Evolutionary conservation across 2,797 vertebrate genomes (phyloP).

Genomic region (Siniperca obscura): DNA sequence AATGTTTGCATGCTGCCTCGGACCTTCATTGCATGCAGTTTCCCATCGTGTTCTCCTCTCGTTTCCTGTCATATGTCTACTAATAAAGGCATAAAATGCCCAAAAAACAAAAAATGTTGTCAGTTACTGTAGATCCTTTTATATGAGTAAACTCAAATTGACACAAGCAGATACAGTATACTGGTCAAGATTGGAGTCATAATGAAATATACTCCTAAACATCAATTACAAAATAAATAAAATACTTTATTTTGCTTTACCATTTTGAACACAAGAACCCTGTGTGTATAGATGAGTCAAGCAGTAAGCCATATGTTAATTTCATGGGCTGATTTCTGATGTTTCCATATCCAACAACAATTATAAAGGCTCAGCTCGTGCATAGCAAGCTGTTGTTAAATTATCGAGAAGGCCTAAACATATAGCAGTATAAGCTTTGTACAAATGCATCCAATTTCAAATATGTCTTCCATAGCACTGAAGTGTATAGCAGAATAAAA

Average conservation of each 20-base stretch:
- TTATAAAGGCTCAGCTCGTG: constrained; percentile 1
- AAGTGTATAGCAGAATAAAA: constrained; percentile 42
- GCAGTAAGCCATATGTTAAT: neutral
- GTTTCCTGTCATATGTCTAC: neutral
- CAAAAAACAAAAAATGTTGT: neutral
- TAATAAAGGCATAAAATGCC: neutral
- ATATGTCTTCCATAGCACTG: constrained; percentile 13
- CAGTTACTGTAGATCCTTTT: neutral
- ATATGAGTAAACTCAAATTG: neutral
- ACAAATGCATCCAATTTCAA: constrained; percentile 40
- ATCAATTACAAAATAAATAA: neutral
- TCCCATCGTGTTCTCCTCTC: neutral
- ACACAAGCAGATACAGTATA: neutral
- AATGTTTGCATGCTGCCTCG: neutral
- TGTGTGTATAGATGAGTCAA: neutral
- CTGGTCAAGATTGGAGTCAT: neutral
- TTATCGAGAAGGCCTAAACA: constrained; percentile 32
- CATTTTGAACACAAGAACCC: neutral
- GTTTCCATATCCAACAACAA: neutral
- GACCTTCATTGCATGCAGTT: neutral
- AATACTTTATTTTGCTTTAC: neutral
- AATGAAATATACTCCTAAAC: neutral
- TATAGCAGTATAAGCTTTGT: constrained; percentile 12
- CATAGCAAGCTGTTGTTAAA: constrained; percentile 19
- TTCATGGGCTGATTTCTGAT: constrained; percentile 10